A percentile compares a stretch with the other conserved stretches of the same genome.
Conservation (phyloP, 2,113 vertebrate species). For the Apeltes quadracus region DNA sequence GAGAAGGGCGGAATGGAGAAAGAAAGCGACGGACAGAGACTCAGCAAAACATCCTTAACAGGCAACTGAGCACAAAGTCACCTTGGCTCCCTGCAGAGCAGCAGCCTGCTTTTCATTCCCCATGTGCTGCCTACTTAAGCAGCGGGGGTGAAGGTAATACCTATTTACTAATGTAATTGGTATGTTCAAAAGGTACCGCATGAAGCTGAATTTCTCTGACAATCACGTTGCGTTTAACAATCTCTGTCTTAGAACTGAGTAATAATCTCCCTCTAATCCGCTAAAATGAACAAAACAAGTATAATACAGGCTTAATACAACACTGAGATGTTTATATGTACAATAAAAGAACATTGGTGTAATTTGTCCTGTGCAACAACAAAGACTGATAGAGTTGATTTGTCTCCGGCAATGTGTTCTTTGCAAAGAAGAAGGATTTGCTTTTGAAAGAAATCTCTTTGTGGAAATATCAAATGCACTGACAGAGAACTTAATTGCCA, state of each 20-base stretch:
- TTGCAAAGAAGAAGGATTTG: neutral
- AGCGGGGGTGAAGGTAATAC: conserved; percentile 5
- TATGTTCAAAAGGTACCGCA: conserved; percentile 27
- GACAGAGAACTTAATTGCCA: neutral
- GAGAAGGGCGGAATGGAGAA: conserved; percentile 5
- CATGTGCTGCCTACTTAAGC: conserved; percentile 34
- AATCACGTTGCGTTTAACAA: neutral
- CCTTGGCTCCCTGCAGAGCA: conserved; percentile 60
- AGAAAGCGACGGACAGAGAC: conserved; percentile 40
- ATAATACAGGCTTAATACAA: neutral
- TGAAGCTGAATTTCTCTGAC: conserved; percentile 7
- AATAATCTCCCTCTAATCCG: neutral
- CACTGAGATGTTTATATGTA: neutral
- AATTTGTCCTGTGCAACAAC: neutral
- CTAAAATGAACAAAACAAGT: neutral
- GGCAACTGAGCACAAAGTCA: conserved; percentile 67
- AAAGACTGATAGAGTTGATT: neutral
- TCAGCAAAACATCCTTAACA: conserved; percentile 46
- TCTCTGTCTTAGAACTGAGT: neutral
- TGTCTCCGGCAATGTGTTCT: neutral
- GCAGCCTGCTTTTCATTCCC: conserved; percentile 62
- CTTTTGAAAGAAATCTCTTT: neutral
- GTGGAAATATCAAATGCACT: neutral
- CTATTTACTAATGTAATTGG: conserved; percentile 30
- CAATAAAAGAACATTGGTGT: neutral